Evolutionary conservation across 2,113 vertebrate genomes (phyloP).

Genomic region (Bothrops jararaca): DNA sequence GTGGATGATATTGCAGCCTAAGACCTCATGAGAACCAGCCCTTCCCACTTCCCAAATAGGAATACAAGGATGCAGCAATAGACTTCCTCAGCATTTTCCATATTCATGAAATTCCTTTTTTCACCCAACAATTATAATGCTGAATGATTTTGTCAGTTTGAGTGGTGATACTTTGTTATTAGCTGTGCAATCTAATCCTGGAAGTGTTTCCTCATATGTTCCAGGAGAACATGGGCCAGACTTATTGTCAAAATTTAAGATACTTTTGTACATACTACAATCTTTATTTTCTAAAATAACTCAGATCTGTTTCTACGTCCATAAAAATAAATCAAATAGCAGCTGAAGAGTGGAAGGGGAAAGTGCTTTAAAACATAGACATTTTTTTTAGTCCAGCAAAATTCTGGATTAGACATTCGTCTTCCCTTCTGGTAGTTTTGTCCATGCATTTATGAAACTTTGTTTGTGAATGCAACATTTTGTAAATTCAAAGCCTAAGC

Average conservation of each 20-base stretch:
- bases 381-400: background rate
- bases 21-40: background rate
- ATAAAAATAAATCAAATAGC: slow-evolving; percentile 54
- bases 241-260: background rate
- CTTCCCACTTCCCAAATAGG: background rate
- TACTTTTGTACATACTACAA: background rate
- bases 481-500: slow-evolving; percentile 17
- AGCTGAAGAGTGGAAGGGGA: slow-evolving; percentile 26
- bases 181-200: background rate
- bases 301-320: background rate
- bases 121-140: background rate
- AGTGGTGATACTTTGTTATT: slow-evolving; percentile 44
- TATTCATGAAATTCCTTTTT: background rate
- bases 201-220: background rate
- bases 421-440: slow-evolving; percentile 31
- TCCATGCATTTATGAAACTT: background rate
- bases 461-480: slow-evolving; percentile 27
- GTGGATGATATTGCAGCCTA: background rate
- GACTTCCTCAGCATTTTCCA: background rate
- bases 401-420: slow-evolving; percentile 33
- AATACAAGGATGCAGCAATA: background rate
- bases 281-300: background rate
- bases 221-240: background rate
- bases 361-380: slow-evolving; percentile 41
- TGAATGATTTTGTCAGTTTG: slow-evolving; percentile 31